Evolutionary conservation across 1,140 invertebrate genomes (phyloP).

Genomic region (Drosophila triauraria): DNA sequence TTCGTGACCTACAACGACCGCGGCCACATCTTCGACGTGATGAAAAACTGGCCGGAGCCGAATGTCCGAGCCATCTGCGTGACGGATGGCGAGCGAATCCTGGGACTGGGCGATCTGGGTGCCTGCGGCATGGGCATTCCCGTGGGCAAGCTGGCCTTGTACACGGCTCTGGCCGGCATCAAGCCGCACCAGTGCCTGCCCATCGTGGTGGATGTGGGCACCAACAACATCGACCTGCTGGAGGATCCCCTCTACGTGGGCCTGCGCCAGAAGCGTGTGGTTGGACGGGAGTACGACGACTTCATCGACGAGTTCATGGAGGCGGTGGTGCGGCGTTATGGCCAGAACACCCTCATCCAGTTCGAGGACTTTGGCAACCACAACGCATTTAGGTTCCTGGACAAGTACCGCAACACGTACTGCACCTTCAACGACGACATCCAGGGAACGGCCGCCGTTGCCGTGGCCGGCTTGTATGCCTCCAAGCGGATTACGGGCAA

Average conservation of each 20-base stretch:
- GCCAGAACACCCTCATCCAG: slow-evolving; percentile 95
- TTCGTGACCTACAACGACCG: slow-evolving; percentile 99
- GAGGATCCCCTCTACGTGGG: slow-evolving; percentile 99
- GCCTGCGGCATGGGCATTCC: slow-evolving; percentile 96
- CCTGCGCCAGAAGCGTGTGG: slow-evolving; percentile 93
- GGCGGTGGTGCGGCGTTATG: slow-evolving; percentile 95
- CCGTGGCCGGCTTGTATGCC: slow-evolving; percentile 95
- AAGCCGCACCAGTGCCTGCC: slow-evolving; percentile 97
- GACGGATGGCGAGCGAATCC: slow-evolving; percentile 97
- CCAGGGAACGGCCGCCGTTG: slow-evolving; percentile 97
- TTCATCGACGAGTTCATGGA: slow-evolving; percentile 99
- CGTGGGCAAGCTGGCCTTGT: slow-evolving; percentile 96
- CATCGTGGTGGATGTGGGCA: slow-evolving; percentile 96
- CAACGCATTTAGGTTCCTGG: slow-evolving; percentile 96
- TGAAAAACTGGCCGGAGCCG: slow-evolving; percentile 96
- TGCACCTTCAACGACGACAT: slow-evolving; percentile 99
- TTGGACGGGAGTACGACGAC: slow-evolving; percentile 96
- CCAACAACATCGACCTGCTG: slow-evolving; percentile 94
- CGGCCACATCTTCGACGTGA: slow-evolving; percentile 95
- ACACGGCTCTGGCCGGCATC: slow-evolving; percentile 96
- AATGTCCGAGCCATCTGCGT: slow-evolving; percentile 97
- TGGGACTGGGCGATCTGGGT: slow-evolving; percentile 97
- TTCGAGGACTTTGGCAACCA: slow-evolving; percentile 98
- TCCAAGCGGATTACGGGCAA: slow-evolving; percentile 92
- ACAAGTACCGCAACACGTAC: slow-evolving; percentile 94